Evolutionary conservation across 2,113 vertebrate species (phyloP).

Genomic region (Hyaena hyaena): DNA sequence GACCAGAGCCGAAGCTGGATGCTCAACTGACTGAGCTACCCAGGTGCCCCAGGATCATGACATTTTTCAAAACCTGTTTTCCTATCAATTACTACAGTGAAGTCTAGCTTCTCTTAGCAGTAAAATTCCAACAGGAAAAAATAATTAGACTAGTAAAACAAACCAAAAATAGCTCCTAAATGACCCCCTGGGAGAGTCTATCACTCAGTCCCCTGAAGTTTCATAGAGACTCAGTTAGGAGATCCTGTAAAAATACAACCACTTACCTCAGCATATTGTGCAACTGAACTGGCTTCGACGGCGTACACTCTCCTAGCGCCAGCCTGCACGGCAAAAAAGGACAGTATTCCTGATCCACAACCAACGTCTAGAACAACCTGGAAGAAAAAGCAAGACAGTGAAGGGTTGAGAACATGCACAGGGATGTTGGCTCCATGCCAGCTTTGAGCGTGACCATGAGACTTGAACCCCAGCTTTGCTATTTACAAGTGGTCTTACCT

Average conservation of each 20-base stretch:
- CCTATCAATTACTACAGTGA: not conserved
- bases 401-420: not conserved
- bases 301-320: slow-evolving; percentile 89
- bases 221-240: not conserved
- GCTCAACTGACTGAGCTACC: too few species aligned
- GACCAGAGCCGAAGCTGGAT: too few species aligned
- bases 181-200: not conserved
- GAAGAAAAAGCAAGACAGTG: slow-evolving; percentile 53
- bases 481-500: not conserved
- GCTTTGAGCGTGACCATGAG: not conserved
- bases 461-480: not conserved
- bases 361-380: slow-evolving; percentile 90
- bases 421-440: not conserved
- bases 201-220: not conserved
- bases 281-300: slow-evolving; percentile 86
- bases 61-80: not conserved
- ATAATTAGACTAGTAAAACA: not conserved
- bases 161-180: not conserved
- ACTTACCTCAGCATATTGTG: slow-evolving; percentile 86
- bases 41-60: too few species aligned
- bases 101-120: not conserved
- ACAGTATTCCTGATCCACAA: slow-evolving; percentile 89
- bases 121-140: not conserved
- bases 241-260: not conserved
- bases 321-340: slow-evolving; percentile 89